Base-by-base conservation (phyloP, 2,797 vertebrate genomes). In the Nothura maculosa region DNA sequence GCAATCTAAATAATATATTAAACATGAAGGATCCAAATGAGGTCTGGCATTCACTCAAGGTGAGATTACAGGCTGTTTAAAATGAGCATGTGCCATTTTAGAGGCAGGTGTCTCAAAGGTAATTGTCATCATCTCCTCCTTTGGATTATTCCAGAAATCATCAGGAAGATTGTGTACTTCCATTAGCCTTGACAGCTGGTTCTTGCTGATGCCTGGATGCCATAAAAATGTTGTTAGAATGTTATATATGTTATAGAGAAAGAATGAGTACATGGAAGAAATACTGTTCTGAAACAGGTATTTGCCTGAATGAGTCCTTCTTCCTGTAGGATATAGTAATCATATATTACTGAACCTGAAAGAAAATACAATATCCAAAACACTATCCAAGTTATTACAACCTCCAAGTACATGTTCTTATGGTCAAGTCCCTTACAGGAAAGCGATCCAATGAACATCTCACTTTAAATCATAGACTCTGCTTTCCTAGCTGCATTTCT, bases 1-100 rank as follows among this genome's bases (percentile, higher is more conserved):
- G 92, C 82, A 89, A 91, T 95, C 94, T 96, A 96, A 96, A 97
- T 97, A 96, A 96, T 94, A 96, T 94, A 96, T 97, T 96, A 96
- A 94, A 96, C 87, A 58, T 96, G 95, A 95, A 96, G 50, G 93
- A 75, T 97, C 93, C 93, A 94, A 96, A 96, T 96, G 95, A 96
- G 94, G 76, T 76, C 87, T 96, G 92, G 91, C 91, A 96, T 95
- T 93, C 91, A 94, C 81, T 97, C 89, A 92, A 93, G 83, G 85
- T 96, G 95, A 96, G 95, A 94, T 96, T 95, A 90, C 87, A 94
- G 91, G 85, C 93, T 95, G 83, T 91, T 97, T 85, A 89, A 94
- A 93, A 92, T 72, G 86, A 92, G 70, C 79, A 76, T 95, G 91
- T 96, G 92, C 94, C 92, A 86, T 94, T 96, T 97, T 96, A 96